These are phyloP conservation scores for Polydrusus cervinus DNA, from an alignment of 2,888 invertebrate species.

Conservation along the genomic window DNA sequence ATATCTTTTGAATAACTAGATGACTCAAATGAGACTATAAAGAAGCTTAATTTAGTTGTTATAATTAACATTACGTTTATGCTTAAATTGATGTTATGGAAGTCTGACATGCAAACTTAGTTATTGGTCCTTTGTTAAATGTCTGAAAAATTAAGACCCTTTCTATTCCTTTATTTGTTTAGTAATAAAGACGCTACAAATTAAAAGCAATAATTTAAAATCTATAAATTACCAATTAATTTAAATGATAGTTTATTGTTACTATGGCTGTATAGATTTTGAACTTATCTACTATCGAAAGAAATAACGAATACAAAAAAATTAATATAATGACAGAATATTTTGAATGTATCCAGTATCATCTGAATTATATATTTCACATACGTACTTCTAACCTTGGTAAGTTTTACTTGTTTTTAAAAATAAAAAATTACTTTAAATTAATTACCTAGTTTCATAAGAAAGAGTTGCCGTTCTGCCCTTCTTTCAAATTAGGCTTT, in stretches of 20 bases:
- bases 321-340: too few species aligned
- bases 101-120: conserved; percentile 23
- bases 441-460: too few species aligned
- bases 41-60: conserved; percentile 24
- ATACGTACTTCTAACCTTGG: too few species aligned
- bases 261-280: neutral
- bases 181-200: neutral
- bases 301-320: neutral
- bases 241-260: neutral
- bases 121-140: conserved; percentile 12
- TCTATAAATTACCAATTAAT: neutral
- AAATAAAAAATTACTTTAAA: too few species aligned
- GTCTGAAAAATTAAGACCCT: conserved; percentile 1
- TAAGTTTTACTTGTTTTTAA: too few species aligned
- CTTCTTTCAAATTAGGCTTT: too few species aligned
- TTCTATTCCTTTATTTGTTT: neutral
- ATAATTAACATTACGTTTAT: conserved; percentile 32
- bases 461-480: too few species aligned
- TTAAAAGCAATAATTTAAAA: conserved; percentile 12
- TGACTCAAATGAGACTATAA: conserved; percentile 1
- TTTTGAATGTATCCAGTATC: too few species aligned
- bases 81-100: conserved; percentile 4
- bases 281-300: neutral
- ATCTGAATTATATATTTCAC: too few species aligned
- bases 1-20: neutral